These are phyloP conservation scores for Mechanitis mazaeus DNA, from an alignment of 2,888 invertebrate species.

Conservation along the genomic window DNA sequence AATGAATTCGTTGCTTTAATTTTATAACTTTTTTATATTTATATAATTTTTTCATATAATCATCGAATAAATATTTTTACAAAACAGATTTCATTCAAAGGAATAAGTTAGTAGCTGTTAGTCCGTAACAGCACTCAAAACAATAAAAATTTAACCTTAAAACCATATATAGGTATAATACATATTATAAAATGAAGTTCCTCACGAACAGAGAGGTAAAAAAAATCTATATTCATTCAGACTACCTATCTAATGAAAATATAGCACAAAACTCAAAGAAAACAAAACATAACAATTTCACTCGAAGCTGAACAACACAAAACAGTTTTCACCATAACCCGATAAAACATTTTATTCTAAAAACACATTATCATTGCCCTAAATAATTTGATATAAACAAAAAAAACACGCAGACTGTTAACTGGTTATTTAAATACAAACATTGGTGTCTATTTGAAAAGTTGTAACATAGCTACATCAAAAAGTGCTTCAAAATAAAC, in stretches of 20 bases:
- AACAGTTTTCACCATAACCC: constrained; percentile 10
- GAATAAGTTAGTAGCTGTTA: constrained; percentile 74
- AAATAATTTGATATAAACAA: constrained; percentile 25
- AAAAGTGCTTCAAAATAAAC: not conserved
- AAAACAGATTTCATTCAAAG: constrained; percentile 59
- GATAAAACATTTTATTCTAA: constrained; percentile 6
- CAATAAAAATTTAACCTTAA: constrained; percentile 31
- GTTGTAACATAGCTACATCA: not conserved
- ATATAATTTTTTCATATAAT: constrained; percentile 8
- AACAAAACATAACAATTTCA: constrained; percentile 4
- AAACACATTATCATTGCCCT: constrained; percentile 15
- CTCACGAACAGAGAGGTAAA: too few species aligned
- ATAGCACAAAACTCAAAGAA: not conserved
- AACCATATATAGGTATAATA: constrained; percentile 13
- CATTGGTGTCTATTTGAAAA: constrained; percentile 35
- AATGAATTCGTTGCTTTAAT: constrained; percentile 42
- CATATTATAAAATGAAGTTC: not conserved
- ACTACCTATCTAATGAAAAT: not conserved
- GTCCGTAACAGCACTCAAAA: constrained; percentile 72
- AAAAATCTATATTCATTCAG: not conserved
- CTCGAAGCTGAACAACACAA: constrained; percentile 5
- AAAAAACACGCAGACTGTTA: constrained; percentile 41
- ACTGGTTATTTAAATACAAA: constrained; percentile 39
- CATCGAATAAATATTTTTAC: constrained; percentile 13
- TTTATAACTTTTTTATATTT: not conserved